A percentile compares a stretch with the other conserved stretches of the same genome.
phyloP scores from a whole-genome alignment of 1,140 invertebrate species.

The Callitettix versicolor region DNA sequence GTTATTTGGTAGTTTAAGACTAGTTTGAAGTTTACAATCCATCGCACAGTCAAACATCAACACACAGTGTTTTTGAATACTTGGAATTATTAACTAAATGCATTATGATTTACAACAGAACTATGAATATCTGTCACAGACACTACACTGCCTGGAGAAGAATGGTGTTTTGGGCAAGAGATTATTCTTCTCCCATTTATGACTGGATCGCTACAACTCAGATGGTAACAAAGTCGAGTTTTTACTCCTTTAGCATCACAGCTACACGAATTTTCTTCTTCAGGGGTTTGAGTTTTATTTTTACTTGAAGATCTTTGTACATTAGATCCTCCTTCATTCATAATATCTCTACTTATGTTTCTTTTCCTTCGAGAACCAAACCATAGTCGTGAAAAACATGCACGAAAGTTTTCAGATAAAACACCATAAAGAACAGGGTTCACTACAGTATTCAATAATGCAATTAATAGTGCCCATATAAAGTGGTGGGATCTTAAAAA shows the following conservation, averaged over 20 bases:
- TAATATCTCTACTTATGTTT: not conserved
- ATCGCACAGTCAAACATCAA: too few species aligned
- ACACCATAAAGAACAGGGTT: slow-evolving; percentile 72
- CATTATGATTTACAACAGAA: not conserved
- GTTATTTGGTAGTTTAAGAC: too few species aligned
- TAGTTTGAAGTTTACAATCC: too few species aligned
- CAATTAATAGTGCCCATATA: slow-evolving; percentile 44
- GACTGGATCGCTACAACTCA: slow-evolving; percentile 1
- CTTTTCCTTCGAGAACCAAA: slow-evolving; percentile 16
- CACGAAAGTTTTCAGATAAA: slow-evolving; percentile 62
- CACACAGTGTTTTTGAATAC: too few species aligned
- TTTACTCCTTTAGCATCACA: not conserved
- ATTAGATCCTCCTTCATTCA: not conserved
- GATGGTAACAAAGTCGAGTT: not conserved
- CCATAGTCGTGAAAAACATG: slow-evolving; percentile 39
- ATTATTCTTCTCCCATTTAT: not conserved
- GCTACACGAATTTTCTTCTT: too few species aligned
- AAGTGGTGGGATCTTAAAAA: slow-evolving; percentile 41
- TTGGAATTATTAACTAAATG: too few species aligned
- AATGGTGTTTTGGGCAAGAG: not conserved
- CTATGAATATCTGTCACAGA: not conserved
- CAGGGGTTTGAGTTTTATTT: not conserved
- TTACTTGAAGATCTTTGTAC: not conserved
- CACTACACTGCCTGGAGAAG: not conserved
- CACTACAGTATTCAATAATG: slow-evolving; percentile 58